Percentiles rank a stretch among this genome's conserved stretches.
phyloP scores from a whole-genome alignment of 2,888 invertebrate species.

The Netelia fuscicornis region DNA sequence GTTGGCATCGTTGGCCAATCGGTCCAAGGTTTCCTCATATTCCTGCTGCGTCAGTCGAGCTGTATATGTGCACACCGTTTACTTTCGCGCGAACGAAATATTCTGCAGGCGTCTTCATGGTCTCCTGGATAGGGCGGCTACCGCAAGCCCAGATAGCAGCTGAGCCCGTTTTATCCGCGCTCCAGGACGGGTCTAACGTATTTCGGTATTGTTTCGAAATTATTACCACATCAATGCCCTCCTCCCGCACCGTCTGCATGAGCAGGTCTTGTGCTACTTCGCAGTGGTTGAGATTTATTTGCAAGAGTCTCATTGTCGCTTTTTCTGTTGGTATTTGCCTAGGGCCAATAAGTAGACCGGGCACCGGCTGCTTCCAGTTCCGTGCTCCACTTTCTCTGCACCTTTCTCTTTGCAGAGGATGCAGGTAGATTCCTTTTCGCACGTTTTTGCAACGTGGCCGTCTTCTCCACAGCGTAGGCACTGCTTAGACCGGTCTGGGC shows the following conservation, averaged over 20 bases:
- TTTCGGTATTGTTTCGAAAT: slow-evolving; percentile 68
- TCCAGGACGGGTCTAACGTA: slow-evolving; percentile 54
- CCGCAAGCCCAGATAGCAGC: slow-evolving; percentile 67
- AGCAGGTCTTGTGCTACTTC: slow-evolving; percentile 67
- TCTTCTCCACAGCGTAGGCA: slow-evolving; percentile 48
- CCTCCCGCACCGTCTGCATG: slow-evolving; percentile 62
- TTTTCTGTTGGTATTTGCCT: slow-evolving; percentile 22
- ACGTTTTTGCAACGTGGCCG: slow-evolving; percentile 47
- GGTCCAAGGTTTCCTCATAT: slow-evolving; percentile 56
- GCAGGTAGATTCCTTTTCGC: slow-evolving; percentile 28
- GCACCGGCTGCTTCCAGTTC: slow-evolving; percentile 52
- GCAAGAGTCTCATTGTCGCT: slow-evolving; percentile 63
- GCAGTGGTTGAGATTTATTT: slow-evolving; percentile 68
- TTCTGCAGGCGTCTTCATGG: slow-evolving; percentile 1
- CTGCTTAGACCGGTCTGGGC: slow-evolving; percentile 41
- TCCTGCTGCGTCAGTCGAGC: slow-evolving; percentile 55
- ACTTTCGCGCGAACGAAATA: slow-evolving; percentile 62
- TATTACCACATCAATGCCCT: slow-evolving; percentile 60
- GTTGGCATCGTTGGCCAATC: slow-evolving; percentile 57
- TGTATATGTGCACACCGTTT: slow-evolving; percentile 59
- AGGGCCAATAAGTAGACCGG: slow-evolving; percentile 44
- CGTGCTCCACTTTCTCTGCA: slow-evolving; percentile 18
- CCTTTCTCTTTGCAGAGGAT: slow-evolving; percentile 44
- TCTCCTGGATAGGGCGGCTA: slow-evolving; percentile 36
- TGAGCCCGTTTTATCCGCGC: slow-evolving; percentile 40